Evolutionary conservation across 1,140 invertebrate species (phyloP), one percentile per base, ranked within the genome.

Genomic region (Hestina assimilis): DNA sequence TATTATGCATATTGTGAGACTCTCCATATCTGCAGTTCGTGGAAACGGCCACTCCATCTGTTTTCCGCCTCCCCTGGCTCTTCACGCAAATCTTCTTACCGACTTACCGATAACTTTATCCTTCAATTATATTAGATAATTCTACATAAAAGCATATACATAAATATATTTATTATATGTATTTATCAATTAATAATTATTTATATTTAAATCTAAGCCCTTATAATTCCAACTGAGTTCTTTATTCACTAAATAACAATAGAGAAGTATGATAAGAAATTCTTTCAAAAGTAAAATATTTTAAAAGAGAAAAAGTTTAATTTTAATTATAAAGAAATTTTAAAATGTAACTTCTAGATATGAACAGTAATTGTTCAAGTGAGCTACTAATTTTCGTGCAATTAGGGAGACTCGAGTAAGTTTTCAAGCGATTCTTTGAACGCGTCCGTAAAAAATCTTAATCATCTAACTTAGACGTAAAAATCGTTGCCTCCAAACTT

Each of bases 371-470:
- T 64, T 59, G 56, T 64, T 66, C 59, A 59, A 74, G 69, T 72
- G 69, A 75, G 59, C 69, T 65, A 66, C 73, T 78, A 78, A 80
- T 78, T 78, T 77, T 76, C 58, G 43, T 67, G 74, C 69, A 80
- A 80, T 80, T 76, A 78, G 61, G 54, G 66, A 53, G 38, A 60
- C 54, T 63, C 59, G 51, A 59, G 48, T 52, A 63, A 69, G 47
- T 72, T 72, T 66, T 51, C 42, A 33, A 38, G 41, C 56, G 21
- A 45, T 59, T 52, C 56, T 59, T 52, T 45, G 52, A 55, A 46
- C 33, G 42, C 41, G 46, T 45, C 51, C 17, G 51, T 51, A 65
- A 70, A 76, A 77, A 73, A 71, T 72, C 74, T 71, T 72, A 80
- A 74, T 80, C 72, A 70, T 70, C 66, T 35, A 75, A 77, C 69